Evolutionary conservation across 2,113 vertebrate species (phyloP).

Genomic region (Hypanus sabinus): DNA sequence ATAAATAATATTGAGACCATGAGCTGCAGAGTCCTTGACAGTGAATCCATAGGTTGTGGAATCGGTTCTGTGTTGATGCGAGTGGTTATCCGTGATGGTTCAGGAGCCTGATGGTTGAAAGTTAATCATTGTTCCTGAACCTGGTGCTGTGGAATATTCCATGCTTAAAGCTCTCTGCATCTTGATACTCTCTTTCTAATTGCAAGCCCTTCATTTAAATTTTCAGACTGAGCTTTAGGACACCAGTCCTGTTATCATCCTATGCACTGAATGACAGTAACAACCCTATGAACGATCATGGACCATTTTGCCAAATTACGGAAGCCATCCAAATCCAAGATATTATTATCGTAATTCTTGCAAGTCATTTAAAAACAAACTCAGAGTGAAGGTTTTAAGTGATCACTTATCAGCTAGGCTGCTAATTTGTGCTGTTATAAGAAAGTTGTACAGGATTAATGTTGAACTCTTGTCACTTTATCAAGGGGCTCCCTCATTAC

Average conservation of each 20-base stretch:
- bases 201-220: neutral
- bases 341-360: neutral
- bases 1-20: too few species aligned
- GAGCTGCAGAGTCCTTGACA: too few species aligned
- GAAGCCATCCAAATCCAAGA: neutral
- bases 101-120: too few species aligned
- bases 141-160: neutral
- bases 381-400: neutral
- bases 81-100: too few species aligned
- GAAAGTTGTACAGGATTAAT: neutral
- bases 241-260: neutral
- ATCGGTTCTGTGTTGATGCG: too few species aligned
- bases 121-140: too few species aligned
- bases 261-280: neutral
- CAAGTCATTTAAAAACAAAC: neutral
- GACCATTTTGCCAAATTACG: neutral
- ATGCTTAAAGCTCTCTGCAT: neutral
- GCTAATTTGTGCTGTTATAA: neutral
- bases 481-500: neutral
- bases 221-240: neutral
- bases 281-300: neutral
- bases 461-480: neutral
- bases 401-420: constrained; percentile 12
- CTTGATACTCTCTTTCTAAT: neutral
- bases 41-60: too few species aligned